Base-by-base conservation (phyloP, 2,888 invertebrate species). In the Mesoligia furuncula region DNA sequence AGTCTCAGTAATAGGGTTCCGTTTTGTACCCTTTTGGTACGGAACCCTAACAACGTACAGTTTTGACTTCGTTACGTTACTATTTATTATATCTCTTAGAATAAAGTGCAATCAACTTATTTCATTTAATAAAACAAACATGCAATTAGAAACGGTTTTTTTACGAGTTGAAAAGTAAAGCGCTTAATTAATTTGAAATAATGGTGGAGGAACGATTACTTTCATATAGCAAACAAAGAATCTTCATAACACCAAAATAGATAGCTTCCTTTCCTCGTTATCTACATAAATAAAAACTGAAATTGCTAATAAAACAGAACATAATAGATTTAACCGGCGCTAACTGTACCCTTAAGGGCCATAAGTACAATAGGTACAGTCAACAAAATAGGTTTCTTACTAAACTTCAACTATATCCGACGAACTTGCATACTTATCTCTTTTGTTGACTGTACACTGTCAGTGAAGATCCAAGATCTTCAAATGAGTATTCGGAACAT, bases 401-500 rank as follows among this genome's bases (percentile, higher is more conserved):
- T n/a, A n/a, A n/a, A n/a, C n/a, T n/a, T n/a, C n/a, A n/a, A n/a
- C n/a, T n/a, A 31, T 31, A 31, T 31, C 31, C 31, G 31, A 31
- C 31, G 31, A 31, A 0, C 31, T 4, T 31, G 3, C 31, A 31
- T 31, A 31, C 31, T 31, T 31, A 31, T 31, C 31, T 31, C 3
- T 31, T 31, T 31, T 31, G 31, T 31, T 31, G 31, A 31, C 31
- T 36, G 36, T 36, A 6, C 36, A 31, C 65, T 51, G 70, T 73
- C 66, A 75, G 77, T 75, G 76, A 87, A 81, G 81, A 84, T 76
- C 20, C 36, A 57, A 86, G 83, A 81, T 85, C 79, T 81, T 75
- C 81, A 84, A 77, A 79, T 78, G 31, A 62, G 67, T 51, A 64
- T 77, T 68, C 75, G 81, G 70, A 84, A 77, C 75, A 81, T 85